Percentiles rank a stretch among this genome's conserved stretches.
Evolutionary conservation across 2,113 vertebrate species (phyloP).

Genomic region (Charina bottae): DNA sequence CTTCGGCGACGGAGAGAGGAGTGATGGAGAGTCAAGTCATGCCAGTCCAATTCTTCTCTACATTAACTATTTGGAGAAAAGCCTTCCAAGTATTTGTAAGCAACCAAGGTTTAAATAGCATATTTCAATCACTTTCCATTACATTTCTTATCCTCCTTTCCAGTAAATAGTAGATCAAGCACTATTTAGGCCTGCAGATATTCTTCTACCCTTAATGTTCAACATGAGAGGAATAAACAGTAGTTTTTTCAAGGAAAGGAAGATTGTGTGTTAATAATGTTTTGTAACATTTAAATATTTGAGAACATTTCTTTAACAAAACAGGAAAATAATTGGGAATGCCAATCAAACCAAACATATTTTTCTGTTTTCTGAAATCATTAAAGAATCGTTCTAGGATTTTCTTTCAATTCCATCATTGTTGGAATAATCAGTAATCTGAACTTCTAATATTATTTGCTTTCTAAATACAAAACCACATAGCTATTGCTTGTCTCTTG

Average conservation of each 20-base stretch:
- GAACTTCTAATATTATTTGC: conserved; percentile 19
- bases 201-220: conserved; percentile 62
- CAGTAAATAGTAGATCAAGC: conserved; percentile 54
- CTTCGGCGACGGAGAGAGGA: conserved; percentile 71
- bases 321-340: conserved; percentile 29
- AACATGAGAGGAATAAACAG: conserved; percentile 56
- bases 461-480: conserved; percentile 35
- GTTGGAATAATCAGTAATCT: conserved; percentile 51
- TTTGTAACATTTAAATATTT: conserved; percentile 60
- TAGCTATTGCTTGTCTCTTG: conserved; percentile 47
- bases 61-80: background rate
- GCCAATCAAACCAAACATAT: conserved; percentile 46
- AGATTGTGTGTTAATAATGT: conserved; percentile 63
- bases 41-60: background rate
- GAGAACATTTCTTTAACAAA: conserved; percentile 29
- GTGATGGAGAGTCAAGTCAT: conserved; percentile 52
- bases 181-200: conserved; percentile 59
- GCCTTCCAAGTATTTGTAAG: background rate
- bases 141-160: conserved; percentile 66
- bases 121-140: conserved; percentile 57
- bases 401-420: conserved; percentile 57
- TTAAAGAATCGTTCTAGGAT: conserved; percentile 45
- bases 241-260: conserved; percentile 64
- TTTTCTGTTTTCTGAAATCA: conserved; percentile 48
- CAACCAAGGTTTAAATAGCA: conserved; percentile 19